These are phyloP conservation scores for Caloenas nicobarica DNA, from an alignment of 2,113 vertebrate genomes.

Conservation along the genomic window DNA sequence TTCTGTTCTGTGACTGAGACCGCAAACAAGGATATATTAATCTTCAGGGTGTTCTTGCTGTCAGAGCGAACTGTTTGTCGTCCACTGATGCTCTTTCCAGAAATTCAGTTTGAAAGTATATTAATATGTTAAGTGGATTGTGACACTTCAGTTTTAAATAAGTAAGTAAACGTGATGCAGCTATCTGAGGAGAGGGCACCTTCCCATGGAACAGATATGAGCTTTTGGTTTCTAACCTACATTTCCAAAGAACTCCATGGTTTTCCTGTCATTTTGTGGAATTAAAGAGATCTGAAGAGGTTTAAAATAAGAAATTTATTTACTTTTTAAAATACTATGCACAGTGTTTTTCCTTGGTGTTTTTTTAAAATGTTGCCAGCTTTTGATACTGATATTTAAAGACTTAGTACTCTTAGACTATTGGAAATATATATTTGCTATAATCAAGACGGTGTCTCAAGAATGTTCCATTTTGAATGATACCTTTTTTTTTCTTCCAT, in stretches of 20 bases:
- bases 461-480: not conserved
- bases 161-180: not conserved
- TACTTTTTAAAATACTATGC: not conserved
- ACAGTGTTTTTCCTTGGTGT: accelerated
- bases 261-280: not conserved
- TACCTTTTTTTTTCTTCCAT: not conserved
- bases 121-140: not conserved
- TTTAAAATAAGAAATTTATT: not conserved
- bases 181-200: not conserved
- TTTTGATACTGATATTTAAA: not conserved
- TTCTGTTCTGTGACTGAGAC: not conserved
- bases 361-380: not conserved
- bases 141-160: not conserved
- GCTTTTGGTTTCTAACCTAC: not conserved
- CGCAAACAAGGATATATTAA: not conserved
- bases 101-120: not conserved
- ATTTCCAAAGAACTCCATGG: not conserved
- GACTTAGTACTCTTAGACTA: not conserved
- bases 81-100: not conserved
- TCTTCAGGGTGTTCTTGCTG: not conserved
- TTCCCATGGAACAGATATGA: not conserved
- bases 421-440: not conserved
- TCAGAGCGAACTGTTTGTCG: not conserved
- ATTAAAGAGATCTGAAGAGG: not conserved
- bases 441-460: not conserved